Evolutionary conservation across 2,888 invertebrate genomes (phyloP).

Genomic region (Spialia ferax): DNA sequence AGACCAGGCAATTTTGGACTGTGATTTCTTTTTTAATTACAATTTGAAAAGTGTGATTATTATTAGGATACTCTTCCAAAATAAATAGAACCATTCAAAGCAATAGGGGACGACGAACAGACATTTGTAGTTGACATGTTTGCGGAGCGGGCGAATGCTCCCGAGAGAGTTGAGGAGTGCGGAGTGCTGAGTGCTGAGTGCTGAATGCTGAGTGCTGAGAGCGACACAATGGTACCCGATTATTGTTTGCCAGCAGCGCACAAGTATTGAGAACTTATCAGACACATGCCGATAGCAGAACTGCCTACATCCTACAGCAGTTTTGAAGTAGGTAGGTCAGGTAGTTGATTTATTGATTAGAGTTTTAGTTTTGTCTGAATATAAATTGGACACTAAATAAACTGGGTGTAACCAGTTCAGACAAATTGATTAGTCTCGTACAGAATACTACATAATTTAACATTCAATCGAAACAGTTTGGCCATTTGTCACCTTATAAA

Average conservation of each 20-base stretch:
- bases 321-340: not conserved
- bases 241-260: slow-evolving; percentile 5
- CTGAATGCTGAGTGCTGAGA: not conserved
- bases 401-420: no score
- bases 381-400: no score
- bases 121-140: slow-evolving; percentile 6
- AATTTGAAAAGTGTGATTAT: no score
- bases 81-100: no score
- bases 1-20: no score
- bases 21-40: no score
- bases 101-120: not conserved
- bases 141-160: slow-evolving; percentile 1
- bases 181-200: not conserved
- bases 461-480: no score
- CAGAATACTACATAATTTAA: no score
- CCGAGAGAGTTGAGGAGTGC: not conserved
- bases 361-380: not conserved
- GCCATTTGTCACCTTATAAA: no score
- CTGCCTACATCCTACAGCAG: not conserved
- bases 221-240: not conserved
- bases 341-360: not conserved
- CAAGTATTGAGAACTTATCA: slow-evolving; percentile 7
- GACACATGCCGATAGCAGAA: slow-evolving; percentile 3
- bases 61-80: no score
- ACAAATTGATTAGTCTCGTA: no score